Conservation (phyloP, 2,888 invertebrate genomes). For the Epiperipatus broadwayi region DNA sequence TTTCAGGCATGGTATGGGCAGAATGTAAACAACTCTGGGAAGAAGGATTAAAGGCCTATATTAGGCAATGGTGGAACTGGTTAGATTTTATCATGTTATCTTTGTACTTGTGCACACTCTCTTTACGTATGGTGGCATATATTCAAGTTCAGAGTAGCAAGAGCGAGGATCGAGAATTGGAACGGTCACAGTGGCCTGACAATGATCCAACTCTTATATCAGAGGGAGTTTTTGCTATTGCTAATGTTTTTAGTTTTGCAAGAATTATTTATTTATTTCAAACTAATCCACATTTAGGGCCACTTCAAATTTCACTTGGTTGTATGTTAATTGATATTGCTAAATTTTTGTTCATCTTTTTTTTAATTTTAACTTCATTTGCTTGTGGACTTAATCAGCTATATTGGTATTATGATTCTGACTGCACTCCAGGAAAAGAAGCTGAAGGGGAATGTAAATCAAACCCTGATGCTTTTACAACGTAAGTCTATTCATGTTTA, state of each 20-base stretch:
- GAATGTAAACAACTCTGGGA: slow-evolving; percentile 40
- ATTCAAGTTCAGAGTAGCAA: slow-evolving; percentile 21
- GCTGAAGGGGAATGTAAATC: slow-evolving; percentile 21
- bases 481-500: slow-evolving; percentile 20
- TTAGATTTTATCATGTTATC: slow-evolving; percentile 38
- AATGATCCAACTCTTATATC: slow-evolving; percentile 36
- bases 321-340: slow-evolving; percentile 39
- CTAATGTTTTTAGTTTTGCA: slow-evolving; percentile 37
- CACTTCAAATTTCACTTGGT: slow-evolving; percentile 35
- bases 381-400: slow-evolving; percentile 50
- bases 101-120: slow-evolving; percentile 35
- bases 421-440: slow-evolving; percentile 16
- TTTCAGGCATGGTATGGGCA: slow-evolving; percentile 35
- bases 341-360: slow-evolving; percentile 35
- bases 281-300: slow-evolving; percentile 36
- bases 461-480: slow-evolving; percentile 27
- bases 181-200: slow-evolving; percentile 31
- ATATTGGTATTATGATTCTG: slow-evolving; percentile 33
- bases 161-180: slow-evolving; percentile 27
- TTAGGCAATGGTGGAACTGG: slow-evolving; percentile 39
- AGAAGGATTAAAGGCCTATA: slow-evolving; percentile 35
- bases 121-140: slow-evolving; percentile 31
- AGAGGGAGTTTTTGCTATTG: slow-evolving; percentile 36
- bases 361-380: slow-evolving; percentile 33
- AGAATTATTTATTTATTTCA: slow-evolving; percentile 37